phyloP scores from a whole-genome alignment of 1,140 invertebrate genomes.

The Drosophila lacteicornis region DNA sequence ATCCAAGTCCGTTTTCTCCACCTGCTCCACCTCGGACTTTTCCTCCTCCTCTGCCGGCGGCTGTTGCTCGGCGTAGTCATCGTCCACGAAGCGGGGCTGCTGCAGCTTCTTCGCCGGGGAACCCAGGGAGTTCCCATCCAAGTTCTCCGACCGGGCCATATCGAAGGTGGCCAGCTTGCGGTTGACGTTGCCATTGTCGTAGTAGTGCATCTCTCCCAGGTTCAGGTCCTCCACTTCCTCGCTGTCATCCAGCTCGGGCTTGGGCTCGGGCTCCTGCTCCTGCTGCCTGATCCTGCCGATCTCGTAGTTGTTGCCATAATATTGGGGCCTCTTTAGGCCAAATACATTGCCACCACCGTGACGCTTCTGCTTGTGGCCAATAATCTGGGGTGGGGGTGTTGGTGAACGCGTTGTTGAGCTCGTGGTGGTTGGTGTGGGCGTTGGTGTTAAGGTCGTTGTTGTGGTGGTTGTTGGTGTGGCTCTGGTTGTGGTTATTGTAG shows the following conservation, averaged over 20 bases:
- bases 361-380: slow-evolving; percentile 61
- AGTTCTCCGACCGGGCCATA: slow-evolving; percentile 16
- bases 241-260: not conserved
- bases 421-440: not conserved
- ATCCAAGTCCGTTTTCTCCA: slow-evolving; percentile 17
- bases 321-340: slow-evolving; percentile 15
- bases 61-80: slow-evolving; percentile 39
- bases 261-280: slow-evolving; percentile 3
- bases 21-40: slow-evolving; percentile 5
- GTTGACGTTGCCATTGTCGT: slow-evolving; percentile 31
- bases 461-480: slow-evolving; percentile 19
- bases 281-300: slow-evolving; percentile 28
- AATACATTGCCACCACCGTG: slow-evolving; percentile 44
- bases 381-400: slow-evolving; percentile 25
- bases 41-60: slow-evolving; percentile 27
- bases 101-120: slow-evolving; percentile 9
- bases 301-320: slow-evolving; percentile 42
- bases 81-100: slow-evolving; percentile 30
- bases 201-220: slow-evolving; percentile 61
- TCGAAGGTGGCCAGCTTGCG: slow-evolving; percentile 25
- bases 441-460: slow-evolving; percentile 13
- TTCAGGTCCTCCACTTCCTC: slow-evolving; percentile 4
- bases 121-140: slow-evolving; percentile 40
- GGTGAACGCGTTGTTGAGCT: slow-evolving; percentile 2
- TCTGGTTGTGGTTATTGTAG: slow-evolving; percentile 14